Evolutionary conservation across 1,140 invertebrate species (phyloP), one percentile per base, ranked within the genome.

Genomic region (Pteromalus puparum): DNA sequence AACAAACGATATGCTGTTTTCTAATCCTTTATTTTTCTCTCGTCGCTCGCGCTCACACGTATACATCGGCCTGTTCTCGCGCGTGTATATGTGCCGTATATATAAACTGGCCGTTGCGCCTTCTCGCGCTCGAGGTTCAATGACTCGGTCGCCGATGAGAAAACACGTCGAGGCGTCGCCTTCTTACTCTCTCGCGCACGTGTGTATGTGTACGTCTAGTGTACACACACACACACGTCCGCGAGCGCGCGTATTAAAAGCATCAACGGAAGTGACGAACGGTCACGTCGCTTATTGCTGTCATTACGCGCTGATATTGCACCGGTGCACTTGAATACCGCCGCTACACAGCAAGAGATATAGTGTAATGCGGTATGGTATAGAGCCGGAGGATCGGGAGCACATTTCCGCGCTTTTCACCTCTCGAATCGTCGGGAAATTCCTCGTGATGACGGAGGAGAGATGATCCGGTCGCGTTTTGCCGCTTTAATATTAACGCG

Each of bases 211-310:
- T 34, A n/a, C n/a, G n/a, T n/a, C n/a, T n/a, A n/a, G n/a, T n/a
- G n/a, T n/a, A n/a, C 30, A 34, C 30, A 34, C 30, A 10, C 38
- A 10, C 10, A 75, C 77, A 73, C 84, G 83, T 85, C 84, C 78
- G 75, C 83, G 73, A 76, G 82, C 85, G 30, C 61, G 13, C 46
- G 34, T 38, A 76, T 84, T 88, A 87, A 87, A 81, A 73, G 65
- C 84, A 80, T 82, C 83, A 85, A 76, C 82, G 86, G 86, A 87
- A 86, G 85, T 87, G 86, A 84, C 85, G 48, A 65, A 82, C 72
- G 87, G 82, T 85, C 87, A 85, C 85, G 87, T 87, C 83, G 84
- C 28, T 48, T 30, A 81, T 76, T 72, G 84, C 61, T 65, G 28
- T 61, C 46, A 38, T 81, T 74, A 81, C 48, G 12, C 80, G 38